Conservation (phyloP, 2,888 invertebrate genomes). For the Ectemnius continuus region DNA sequence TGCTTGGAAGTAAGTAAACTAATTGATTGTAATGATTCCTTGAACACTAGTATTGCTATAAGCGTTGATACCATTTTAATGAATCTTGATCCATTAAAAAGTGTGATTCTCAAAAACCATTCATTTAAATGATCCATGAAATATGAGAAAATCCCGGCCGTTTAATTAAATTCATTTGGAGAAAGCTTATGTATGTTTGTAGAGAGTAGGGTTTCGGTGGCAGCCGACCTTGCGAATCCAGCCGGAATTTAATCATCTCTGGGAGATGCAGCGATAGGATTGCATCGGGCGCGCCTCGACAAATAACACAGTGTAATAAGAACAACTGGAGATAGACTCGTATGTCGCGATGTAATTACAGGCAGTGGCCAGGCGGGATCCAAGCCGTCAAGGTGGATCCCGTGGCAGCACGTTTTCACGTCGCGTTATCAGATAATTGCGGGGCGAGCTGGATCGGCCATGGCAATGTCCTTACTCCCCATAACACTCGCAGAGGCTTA, state of each 20-base stretch:
- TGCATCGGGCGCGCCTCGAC: conserved; percentile 62
- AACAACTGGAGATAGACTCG: conserved; percentile 26
- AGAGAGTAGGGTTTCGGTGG: conserved; percentile 56
- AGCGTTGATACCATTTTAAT: too few species aligned
- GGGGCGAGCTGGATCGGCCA: not conserved
- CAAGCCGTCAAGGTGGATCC: conserved; percentile 44
- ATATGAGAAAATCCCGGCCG: too few species aligned
- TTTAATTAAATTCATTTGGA: too few species aligned
- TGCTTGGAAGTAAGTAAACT: too few species aligned
- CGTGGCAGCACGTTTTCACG: not conserved
- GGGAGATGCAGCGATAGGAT: conserved; percentile 57
- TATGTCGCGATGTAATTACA: conserved; percentile 35
- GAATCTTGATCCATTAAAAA: too few species aligned
- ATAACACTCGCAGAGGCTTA: not conserved
- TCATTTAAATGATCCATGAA: too few species aligned
- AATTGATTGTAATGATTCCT: too few species aligned
- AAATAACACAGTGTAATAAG: conserved; percentile 68
- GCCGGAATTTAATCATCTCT: conserved; percentile 72
- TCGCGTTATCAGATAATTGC: conserved; percentile 7
- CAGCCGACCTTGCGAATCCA: conserved; percentile 67
- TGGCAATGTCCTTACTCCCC: not conserved
- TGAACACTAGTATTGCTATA: too few species aligned
- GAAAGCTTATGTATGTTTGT: too few species aligned
- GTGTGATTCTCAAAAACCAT: too few species aligned
- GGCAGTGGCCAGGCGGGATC: conserved; percentile 51